A percentile compares a stretch with the other conserved stretches of the same genome.
These are phyloP conservation scores for Caenorhabditis japonica DNA, from an alignment of 2,888 invertebrate species.

Conservation along the genomic window DNA sequence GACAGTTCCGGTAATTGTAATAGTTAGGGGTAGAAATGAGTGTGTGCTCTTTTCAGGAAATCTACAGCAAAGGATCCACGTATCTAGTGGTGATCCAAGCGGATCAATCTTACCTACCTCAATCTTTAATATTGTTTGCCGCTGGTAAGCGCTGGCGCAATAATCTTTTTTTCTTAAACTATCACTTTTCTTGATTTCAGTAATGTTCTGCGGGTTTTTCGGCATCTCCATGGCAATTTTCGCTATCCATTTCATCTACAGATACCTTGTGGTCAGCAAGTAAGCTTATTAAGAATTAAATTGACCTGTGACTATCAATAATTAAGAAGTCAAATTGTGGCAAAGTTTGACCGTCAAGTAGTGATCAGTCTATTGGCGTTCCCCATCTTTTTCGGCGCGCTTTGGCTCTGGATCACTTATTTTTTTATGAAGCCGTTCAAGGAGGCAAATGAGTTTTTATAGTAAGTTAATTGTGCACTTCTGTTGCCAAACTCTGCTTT, in stretches of 20 bases:
- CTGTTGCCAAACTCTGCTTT: too few relatives aligned
- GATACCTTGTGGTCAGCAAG: constrained; percentile 17
- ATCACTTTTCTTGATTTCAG: too few relatives aligned
- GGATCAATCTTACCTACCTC: constrained; percentile 2
- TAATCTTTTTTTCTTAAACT: too few relatives aligned
- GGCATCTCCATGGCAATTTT: constrained; percentile 25
- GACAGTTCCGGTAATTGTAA: constrained; percentile 18
- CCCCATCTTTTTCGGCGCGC: constrained; percentile 5
- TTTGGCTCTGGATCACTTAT: constrained; percentile 18
- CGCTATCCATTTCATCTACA: constrained; percentile 18
- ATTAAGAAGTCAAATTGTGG: background rate
- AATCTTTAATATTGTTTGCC: background rate
- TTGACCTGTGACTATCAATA: background rate
- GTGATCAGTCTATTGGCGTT: constrained; percentile 1
- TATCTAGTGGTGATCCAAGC: constrained; percentile 5
- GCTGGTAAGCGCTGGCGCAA: background rate
- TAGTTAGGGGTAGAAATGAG: too few relatives aligned
- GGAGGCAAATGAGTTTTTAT: constrained; percentile 14
- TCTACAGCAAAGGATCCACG: constrained; percentile 6
- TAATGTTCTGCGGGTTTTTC: constrained; percentile 3
- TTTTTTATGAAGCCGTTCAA: constrained; percentile 7
- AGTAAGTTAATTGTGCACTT: too few relatives aligned
- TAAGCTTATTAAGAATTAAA: background rate
- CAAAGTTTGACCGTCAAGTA: background rate
- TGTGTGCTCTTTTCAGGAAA: constrained; percentile 4